Base-by-base conservation (phyloP, 2,888 invertebrate genomes). In the Hydroisotoma schaefferi region DNA sequence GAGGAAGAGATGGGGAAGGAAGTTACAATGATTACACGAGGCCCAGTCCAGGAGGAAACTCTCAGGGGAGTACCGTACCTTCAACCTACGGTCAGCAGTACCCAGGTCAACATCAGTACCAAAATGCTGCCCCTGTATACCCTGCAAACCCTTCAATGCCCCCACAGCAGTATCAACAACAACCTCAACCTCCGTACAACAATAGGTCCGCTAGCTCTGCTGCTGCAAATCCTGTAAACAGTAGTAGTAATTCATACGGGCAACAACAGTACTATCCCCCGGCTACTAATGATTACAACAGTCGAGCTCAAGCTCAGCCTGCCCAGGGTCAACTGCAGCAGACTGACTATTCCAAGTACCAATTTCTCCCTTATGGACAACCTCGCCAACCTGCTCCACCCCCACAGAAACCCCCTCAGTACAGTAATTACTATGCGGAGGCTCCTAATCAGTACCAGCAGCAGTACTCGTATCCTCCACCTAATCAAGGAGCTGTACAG, bases 261-360 rank as follows among this genome's bases (percentile, higher is more conserved):
- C 47, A 18, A 47, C 23, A 23, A 23, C 47, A 47, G 26, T 18
- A 12, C 10, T 43, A 12, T 43, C 6, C n/a, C 18, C 6, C 43
- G 18, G 6, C 43, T 43, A 6, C 43, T 10, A 22, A 43, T 18
- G 43, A 18, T 12, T 43, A 43, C 18, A 12, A 12, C 22, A 43
- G 8, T 8, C 6, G 47, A 23, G 28, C 6, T n/a, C 27, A 49
- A 25, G 6, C 6, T 5, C 47, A 47, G 25, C 47, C 18, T 5
- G 10, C n/a, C 15, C 49, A 26, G 28, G 8, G 5, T 6, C 20
- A 6, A 49, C 49, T 28, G 28, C 28, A 28, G n/a, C 49, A 49
- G 49, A 29, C 15, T 10, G 49, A 49, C 20, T 49, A 49, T 20
- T 49, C 49, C 4, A 49, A 49, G 20, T 49, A 49, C 29, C 49